phyloP scores from a whole-genome alignment of 1,140 invertebrate species.

The Drosophila pseudoananassae region DNA sequence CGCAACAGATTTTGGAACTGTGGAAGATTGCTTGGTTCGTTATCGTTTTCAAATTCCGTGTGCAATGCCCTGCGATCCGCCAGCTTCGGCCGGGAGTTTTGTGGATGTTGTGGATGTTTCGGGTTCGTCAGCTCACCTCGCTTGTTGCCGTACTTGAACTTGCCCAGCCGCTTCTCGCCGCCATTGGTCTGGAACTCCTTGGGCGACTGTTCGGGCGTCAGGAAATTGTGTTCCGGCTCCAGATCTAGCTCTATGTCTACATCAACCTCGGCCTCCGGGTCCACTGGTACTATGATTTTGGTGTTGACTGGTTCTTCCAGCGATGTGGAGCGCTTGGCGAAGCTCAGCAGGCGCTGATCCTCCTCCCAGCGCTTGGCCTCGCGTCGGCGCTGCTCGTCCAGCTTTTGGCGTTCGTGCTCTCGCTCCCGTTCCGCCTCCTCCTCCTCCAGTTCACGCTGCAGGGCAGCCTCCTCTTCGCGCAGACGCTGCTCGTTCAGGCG shows the following conservation, averaged over 20 bases:
- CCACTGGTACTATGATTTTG: not conserved
- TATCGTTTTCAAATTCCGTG: constrained; percentile 24
- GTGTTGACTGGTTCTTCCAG: constrained; percentile 36
- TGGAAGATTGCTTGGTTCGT: constrained; percentile 43
- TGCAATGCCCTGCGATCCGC: constrained; percentile 29
- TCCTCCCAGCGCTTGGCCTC: constrained; percentile 71
- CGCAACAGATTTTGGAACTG: constrained; percentile 17
- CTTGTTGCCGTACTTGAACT: constrained; percentile 85
- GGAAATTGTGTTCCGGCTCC: constrained; percentile 41
- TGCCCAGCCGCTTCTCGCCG: constrained; percentile 84
- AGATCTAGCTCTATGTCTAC: constrained; percentile 7
- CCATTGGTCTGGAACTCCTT: constrained; percentile 66
- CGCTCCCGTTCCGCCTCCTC: constrained; percentile 9
- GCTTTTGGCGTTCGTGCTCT: constrained; percentile 17
- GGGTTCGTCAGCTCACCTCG: constrained; percentile 84
- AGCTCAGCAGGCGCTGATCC: constrained; percentile 69
- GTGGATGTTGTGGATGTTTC: constrained; percentile 23
- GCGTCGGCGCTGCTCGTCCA: constrained; percentile 60
- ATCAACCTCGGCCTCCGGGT: not conserved
- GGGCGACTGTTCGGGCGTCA: constrained; percentile 73
- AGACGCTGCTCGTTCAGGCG: constrained; percentile 65
- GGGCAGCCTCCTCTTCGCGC: constrained; percentile 60
- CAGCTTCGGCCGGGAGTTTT: constrained; percentile 23
- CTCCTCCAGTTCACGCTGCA: constrained; percentile 53
- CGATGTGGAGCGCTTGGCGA: constrained; percentile 61